Percentiles rank a stretch among this genome's conserved stretches.
phyloP scores from a whole-genome alignment of 2,797 vertebrate genomes.

The Triplophysa bombifrons region DNA sequence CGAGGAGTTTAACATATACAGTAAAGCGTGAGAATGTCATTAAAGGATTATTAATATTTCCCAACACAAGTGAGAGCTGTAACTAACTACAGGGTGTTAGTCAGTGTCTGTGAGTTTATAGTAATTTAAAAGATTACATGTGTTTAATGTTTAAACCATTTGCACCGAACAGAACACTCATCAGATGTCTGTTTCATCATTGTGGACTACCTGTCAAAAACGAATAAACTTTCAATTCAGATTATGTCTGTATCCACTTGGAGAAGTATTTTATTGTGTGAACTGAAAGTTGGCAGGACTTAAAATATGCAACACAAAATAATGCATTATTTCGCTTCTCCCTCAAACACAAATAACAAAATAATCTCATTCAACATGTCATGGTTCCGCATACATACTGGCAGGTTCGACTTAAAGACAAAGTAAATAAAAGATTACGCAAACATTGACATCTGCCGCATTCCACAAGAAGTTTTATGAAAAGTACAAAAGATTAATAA shows the following conservation, averaged over 20 bases:
- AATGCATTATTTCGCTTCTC: background rate
- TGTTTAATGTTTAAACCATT: background rate
- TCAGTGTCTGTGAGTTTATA: background rate
- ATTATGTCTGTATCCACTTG: background rate
- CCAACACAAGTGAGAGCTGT: background rate
- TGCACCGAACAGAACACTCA: background rate
- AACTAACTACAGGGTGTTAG: background rate
- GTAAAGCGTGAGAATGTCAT: slow-evolving; percentile 60
- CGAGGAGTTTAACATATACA: slow-evolving; percentile 84
- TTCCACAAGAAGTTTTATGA: background rate
- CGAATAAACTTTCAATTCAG: background rate
- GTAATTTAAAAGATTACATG: background rate
- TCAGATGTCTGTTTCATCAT: background rate
- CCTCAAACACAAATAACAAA: background rate
- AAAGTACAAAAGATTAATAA: background rate
- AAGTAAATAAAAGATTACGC: background rate
- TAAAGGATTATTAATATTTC: slow-evolving; percentile 3
- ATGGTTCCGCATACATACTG: background rate
- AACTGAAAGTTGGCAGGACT: background rate
- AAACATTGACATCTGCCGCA: background rate
- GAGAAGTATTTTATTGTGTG: background rate
- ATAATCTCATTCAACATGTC: background rate
- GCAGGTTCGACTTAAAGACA: background rate
- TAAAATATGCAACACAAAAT: background rate
- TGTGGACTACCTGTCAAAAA: background rate